phyloP scores from a whole-genome alignment of 2,888 invertebrate species.

The Galeruca laticollis region DNA sequence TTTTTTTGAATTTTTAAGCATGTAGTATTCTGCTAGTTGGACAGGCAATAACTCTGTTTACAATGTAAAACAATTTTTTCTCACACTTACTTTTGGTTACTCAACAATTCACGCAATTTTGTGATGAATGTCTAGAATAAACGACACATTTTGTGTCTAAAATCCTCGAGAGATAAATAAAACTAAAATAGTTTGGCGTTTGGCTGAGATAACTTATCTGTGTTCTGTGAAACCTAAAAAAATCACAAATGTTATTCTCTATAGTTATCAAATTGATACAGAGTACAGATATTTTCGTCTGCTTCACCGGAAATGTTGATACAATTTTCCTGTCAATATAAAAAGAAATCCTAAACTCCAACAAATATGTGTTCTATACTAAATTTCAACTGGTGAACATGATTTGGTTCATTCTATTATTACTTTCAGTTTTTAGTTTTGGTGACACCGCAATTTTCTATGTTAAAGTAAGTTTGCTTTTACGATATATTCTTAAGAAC shows the following conservation, averaged over 20 bases:
- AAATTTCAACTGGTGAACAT: not conserved
- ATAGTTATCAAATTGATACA: not conserved
- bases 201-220: not conserved
- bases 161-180: no score
- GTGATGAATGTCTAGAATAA: no score
- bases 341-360: not conserved
- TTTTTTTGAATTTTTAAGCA: no score
- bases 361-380: not conserved
- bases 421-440: not conserved
- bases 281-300: not conserved
- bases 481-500: no score
- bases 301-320: constrained; percentile 1
- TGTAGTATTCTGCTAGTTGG: no score
- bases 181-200: not conserved
- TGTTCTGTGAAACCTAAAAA: not conserved
- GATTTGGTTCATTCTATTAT: not conserved
- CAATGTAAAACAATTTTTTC: no score
- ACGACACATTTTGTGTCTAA: no score
- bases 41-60: no score
- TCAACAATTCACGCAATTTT: no score
- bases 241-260: not conserved
- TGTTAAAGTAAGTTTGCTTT: not conserved
- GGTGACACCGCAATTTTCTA: not conserved
- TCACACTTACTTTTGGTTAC: no score
- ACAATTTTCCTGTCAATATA: not conserved